These are phyloP conservation scores for Leptinotarsa tumamoca DNA, from an alignment of 2,888 invertebrate genomes.

Conservation along the genomic window DNA sequence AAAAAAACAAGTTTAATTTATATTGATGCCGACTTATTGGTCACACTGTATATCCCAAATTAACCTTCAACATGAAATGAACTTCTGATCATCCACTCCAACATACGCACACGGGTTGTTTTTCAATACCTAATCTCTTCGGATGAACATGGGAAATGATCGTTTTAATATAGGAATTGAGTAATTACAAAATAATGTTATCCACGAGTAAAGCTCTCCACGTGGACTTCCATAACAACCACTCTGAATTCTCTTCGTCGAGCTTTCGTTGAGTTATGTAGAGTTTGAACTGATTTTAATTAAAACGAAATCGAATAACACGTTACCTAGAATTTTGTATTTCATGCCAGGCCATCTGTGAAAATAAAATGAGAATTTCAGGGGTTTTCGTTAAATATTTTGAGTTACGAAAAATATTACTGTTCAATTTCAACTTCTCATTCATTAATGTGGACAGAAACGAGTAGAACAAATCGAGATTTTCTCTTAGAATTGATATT, in stretches of 20 bases:
- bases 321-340: background rate
- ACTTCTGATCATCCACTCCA: background rate
- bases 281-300: conserved; percentile 5
- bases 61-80: background rate
- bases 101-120: background rate
- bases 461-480: too few relatives aligned
- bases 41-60: too few relatives aligned
- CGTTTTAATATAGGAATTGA: background rate
- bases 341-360: background rate
- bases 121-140: background rate
- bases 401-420: background rate
- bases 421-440: too few relatives aligned
- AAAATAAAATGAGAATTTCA: background rate
- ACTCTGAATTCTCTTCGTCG: background rate
- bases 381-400: background rate
- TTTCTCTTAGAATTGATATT: too few relatives aligned
- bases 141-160: background rate
- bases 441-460: too few relatives aligned
- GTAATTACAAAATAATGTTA: background rate
- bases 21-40: too few relatives aligned
- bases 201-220: conserved; percentile 8
- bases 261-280: background rate
- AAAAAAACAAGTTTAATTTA: too few relatives aligned
- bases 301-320: background rate
- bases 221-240: conserved; percentile 11